Evolutionary conservation across 2,113 vertebrate genomes (phyloP).

Genomic region (Coptodon rendalli): DNA sequence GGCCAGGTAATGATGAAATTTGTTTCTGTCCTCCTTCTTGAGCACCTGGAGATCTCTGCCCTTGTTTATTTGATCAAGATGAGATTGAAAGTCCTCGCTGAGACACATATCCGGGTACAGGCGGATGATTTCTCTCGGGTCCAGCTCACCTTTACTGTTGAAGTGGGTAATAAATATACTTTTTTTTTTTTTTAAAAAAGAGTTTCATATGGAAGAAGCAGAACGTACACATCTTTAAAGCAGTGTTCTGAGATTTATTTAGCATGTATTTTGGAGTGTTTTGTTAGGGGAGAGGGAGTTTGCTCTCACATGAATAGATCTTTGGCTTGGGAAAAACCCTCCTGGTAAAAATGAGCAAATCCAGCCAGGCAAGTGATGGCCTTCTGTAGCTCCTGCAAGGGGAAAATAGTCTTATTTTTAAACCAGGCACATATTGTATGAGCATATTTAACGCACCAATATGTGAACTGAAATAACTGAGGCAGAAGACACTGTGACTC

Average conservation of each 20-base stretch:
- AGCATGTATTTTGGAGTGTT: not conserved
- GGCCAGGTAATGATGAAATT: constrained; percentile 40
- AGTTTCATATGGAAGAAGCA: not conserved
- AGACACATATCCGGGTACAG: constrained; percentile 48
- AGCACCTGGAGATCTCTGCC: constrained; percentile 40
- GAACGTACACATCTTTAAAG: not conserved
- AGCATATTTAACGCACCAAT: not conserved
- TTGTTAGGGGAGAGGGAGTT: not conserved
- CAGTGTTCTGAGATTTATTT: not conserved
- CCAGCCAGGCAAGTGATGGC: constrained; percentile 50
- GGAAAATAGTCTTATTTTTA: not conserved
- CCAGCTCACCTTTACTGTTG: constrained; percentile 57
- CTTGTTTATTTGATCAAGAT: constrained; percentile 16
- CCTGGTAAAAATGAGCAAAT: constrained; percentile 64
- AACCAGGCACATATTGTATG: not conserved
- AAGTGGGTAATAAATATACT: not conserved
- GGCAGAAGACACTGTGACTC: not conserved
- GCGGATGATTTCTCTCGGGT: constrained; percentile 66
- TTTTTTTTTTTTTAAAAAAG: not conserved
- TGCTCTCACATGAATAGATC: constrained; percentile 65
- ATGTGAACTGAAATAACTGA: not conserved
- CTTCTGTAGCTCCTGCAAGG: constrained; percentile 53
- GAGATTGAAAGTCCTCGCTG: constrained; percentile 30
- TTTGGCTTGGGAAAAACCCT: constrained; percentile 55
- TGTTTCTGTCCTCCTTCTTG: constrained; percentile 20